Conservation (phyloP, 2,888 invertebrate species). For the Euproctis similis region DNA sequence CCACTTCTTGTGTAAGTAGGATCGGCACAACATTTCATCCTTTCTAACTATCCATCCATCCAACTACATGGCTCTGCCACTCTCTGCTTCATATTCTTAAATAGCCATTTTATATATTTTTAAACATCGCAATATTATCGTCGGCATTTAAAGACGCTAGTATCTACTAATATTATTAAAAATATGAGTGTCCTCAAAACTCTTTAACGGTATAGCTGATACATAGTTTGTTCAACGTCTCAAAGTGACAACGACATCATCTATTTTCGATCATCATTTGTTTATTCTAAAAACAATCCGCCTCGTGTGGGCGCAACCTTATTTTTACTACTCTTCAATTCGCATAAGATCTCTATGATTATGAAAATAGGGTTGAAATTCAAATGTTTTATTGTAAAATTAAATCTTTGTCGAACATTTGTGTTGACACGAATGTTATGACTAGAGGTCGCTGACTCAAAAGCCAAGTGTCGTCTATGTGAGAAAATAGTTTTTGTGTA, state of each 20-base stretch:
- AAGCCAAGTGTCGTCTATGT: constrained; percentile 27
- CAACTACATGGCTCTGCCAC: too few species aligned
- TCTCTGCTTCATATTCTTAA: too few species aligned
- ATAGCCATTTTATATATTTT: too few species aligned
- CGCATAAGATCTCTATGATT: constrained; percentile 2
- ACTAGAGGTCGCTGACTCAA: constrained; percentile 60
- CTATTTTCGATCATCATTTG: constrained; percentile 59
- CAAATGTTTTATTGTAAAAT: constrained; percentile 1
- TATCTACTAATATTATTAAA: too few species aligned
- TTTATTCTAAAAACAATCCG: constrained; percentile 57
- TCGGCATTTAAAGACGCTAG: too few species aligned
- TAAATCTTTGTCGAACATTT: constrained; percentile 13
- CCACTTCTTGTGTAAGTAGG: too few species aligned
- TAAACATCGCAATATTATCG: too few species aligned
- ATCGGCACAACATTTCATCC: too few species aligned
- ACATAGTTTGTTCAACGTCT: constrained; percentile 49
- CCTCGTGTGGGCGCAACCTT: constrained; percentile 30
- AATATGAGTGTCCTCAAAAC: constrained; percentile 4
- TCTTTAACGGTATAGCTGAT: constrained; percentile 27
- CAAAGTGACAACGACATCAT: constrained; percentile 63
- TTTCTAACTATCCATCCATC: too few species aligned
- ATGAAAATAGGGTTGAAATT: constrained; percentile 1
- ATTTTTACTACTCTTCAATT: not conserved
- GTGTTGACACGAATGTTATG: constrained; percentile 53
- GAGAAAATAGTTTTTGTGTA: constrained; percentile 34